Conservation (phyloP, 2,797 vertebrate genomes). For the Astyanax mexicanus region DNA sequence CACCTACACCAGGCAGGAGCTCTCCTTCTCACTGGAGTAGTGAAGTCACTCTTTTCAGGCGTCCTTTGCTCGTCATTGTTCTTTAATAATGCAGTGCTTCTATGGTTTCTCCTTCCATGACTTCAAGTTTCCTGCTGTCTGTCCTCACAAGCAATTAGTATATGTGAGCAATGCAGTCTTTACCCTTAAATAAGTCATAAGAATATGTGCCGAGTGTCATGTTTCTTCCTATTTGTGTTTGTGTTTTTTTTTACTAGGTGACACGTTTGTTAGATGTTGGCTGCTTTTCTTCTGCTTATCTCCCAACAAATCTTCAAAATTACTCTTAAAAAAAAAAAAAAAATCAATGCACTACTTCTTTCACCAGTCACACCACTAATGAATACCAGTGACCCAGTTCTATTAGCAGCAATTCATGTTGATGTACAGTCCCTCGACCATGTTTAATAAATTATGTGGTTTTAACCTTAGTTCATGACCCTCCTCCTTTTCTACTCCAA, state of each 20-base stretch:
- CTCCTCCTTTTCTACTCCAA: no score
- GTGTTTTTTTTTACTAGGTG: background rate
- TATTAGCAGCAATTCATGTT: no score
- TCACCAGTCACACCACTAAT: no score
- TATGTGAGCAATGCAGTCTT: conserved; percentile 33
- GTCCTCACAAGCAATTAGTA: conserved; percentile 53
- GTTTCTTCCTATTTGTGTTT: background rate
- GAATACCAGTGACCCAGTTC: no score
- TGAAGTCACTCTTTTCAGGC: conserved; percentile 26
- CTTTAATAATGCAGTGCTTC: conserved; percentile 61
- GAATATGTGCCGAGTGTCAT: conserved; percentile 2
- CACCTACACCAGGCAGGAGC: background rate
- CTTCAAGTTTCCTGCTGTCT: conserved; percentile 51
- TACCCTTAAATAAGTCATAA: conserved; percentile 56
- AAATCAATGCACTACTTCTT: no score
- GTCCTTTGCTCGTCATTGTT: conserved; percentile 22
- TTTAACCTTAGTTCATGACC: no score
- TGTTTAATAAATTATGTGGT: no score
- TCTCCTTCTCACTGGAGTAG: conserved; percentile 10
- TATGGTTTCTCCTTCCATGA: conserved; percentile 67
- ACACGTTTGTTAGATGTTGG: background rate
- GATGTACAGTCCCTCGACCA: no score
- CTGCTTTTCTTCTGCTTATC: no score
- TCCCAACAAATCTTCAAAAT: no score
- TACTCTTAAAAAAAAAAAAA: no score